Percentiles rank a stretch among this genome's conserved stretches.
phyloP scores from a whole-genome alignment of 2,888 invertebrate species.

The Allacma fusca region DNA sequence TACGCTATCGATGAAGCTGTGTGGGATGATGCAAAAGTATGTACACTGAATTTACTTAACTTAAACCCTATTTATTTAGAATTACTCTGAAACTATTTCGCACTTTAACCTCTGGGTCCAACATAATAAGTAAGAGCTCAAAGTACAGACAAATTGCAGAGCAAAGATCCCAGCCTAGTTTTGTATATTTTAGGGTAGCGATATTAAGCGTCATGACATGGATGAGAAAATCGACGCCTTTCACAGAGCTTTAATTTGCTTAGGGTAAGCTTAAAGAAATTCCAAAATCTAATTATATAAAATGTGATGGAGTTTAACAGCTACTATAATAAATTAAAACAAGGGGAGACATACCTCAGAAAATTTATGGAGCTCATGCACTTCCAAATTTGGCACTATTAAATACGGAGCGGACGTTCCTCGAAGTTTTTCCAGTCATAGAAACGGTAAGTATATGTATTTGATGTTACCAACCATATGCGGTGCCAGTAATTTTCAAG shows the following conservation, averaged over 20 bases:
- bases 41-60: too few species aligned
- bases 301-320: not conserved
- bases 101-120: too few species aligned
- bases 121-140: too few species aligned
- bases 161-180: too few species aligned
- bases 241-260: conserved; percentile 49
- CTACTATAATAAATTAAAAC: not conserved
- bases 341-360: conserved; percentile 42
- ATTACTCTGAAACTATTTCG: too few species aligned
- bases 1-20: too few species aligned
- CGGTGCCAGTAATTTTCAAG: too few species aligned
- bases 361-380: conserved; percentile 44
- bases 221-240: conserved; percentile 55
- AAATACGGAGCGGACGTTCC: conserved; percentile 48
- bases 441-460: conserved; percentile 43
- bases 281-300: not conserved
- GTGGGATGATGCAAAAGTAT: too few species aligned
- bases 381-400: conserved; percentile 17
- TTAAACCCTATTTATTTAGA: too few species aligned
- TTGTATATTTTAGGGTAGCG: conserved; percentile 39
- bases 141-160: too few species aligned
- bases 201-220: conserved; percentile 42
- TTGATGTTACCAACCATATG: too few species aligned
- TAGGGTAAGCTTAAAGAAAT: conserved; percentile 43
- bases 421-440: conserved; percentile 49